These are phyloP conservation scores for Venturia canescens DNA, from an alignment of 1,140 invertebrate genomes.

Conservation along the genomic window DNA sequence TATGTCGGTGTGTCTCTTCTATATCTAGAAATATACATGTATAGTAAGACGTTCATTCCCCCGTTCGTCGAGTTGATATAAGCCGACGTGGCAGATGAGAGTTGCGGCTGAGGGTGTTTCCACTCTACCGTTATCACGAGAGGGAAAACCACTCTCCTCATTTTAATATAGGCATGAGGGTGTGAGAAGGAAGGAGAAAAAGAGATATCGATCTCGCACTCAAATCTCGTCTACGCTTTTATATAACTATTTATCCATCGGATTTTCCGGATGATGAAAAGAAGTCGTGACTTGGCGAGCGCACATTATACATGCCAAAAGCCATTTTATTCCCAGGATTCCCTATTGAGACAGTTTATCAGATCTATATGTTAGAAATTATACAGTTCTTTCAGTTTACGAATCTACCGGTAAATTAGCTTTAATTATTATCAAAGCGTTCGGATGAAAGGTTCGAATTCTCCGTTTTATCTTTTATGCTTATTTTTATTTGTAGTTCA, in stretches of 20 bases:
- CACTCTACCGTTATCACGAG: constrained; percentile 25
- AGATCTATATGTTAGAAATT: background rate
- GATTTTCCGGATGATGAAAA: constrained; percentile 3
- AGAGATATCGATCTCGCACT: background rate
- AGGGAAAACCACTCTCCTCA: constrained; percentile 32
- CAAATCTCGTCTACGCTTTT: constrained; percentile 20
- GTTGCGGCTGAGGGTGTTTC: background rate
- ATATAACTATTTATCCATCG: constrained; percentile 24
- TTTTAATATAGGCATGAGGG: constrained; percentile 18
- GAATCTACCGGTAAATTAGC: too few species aligned
- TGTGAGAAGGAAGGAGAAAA: constrained; percentile 18
- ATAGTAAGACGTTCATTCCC: background rate
- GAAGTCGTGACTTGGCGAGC: background rate
- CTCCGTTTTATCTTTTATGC: too few species aligned
- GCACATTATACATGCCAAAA: constrained; percentile 1
- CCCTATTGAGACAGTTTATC: background rate
- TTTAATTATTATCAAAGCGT: too few species aligned
- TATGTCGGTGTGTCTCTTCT: background rate
- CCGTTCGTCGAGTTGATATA: constrained; percentile 23
- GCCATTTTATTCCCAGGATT: background rate
- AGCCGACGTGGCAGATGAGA: constrained; percentile 33
- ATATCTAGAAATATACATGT: background rate
- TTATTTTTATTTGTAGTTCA: too few species aligned
- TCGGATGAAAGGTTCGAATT: too few species aligned
- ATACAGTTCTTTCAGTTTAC: too few species aligned